A percentile compares a stretch with the other conserved stretches of the same genome.
Conservation (phyloP, 2,113 vertebrate genomes). For the Cyanoderma ruficeps region DNA sequence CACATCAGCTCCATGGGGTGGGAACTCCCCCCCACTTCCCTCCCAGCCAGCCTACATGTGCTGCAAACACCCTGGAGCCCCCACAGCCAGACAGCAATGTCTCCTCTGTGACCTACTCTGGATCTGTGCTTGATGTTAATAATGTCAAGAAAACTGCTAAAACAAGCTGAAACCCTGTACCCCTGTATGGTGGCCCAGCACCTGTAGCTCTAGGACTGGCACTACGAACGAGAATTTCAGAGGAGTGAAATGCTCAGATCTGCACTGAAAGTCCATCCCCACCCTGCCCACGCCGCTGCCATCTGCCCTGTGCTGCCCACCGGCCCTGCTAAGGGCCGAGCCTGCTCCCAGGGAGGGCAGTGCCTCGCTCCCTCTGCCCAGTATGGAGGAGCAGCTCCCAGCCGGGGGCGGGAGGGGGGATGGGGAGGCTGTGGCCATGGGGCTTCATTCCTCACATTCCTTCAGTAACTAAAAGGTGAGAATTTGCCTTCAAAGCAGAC, state of each 20-base stretch:
- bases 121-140: background rate
- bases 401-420: background rate
- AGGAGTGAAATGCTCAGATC: background rate
- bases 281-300: accelerated
- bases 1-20: accelerated
- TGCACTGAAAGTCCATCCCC: accelerated
- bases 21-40: background rate
- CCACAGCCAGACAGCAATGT: background rate
- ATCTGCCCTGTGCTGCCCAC: background rate
- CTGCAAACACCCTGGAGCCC: background rate
- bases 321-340: accelerated
- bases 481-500: slow-evolving; percentile 44
- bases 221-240: background rate
- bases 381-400: background rate
- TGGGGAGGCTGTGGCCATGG: background rate
- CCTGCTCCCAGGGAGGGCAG: background rate
- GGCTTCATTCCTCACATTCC: slow-evolving; percentile 64
- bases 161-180: background rate
- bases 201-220: background rate
- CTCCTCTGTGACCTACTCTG: background rate
- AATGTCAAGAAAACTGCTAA: background rate
- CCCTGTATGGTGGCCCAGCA: background rate
- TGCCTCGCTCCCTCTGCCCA: background rate
- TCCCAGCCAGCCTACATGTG: background rate
- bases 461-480: slow-evolving; percentile 36